These are phyloP conservation scores for Habropoda laboriosa DNA, from an alignment of 1,140 invertebrate genomes.

Conservation along the genomic window DNA sequence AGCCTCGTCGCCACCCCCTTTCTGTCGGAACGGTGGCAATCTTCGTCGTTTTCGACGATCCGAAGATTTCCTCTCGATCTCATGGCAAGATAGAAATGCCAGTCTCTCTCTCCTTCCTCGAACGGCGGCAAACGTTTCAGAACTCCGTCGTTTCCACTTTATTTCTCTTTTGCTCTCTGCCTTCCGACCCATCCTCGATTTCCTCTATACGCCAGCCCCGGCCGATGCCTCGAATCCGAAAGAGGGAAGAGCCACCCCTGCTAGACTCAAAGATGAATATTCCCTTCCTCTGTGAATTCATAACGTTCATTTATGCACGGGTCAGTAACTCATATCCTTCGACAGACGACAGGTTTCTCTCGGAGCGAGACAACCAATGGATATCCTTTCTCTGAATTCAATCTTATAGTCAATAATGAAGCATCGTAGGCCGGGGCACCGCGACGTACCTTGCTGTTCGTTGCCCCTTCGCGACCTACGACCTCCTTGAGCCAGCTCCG, in stretches of 20 bases:
- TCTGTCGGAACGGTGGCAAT: slow-evolving; percentile 58
- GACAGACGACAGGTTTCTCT: not conserved
- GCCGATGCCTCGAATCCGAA: slow-evolving; percentile 45
- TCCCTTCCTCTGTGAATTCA: slow-evolving; percentile 59
- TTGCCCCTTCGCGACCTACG: slow-evolving; percentile 47
- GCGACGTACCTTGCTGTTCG: not conserved
- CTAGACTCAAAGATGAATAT: slow-evolving; percentile 59
- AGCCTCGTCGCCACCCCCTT: slow-evolving; percentile 30
- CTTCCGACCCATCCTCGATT: slow-evolving; percentile 59
- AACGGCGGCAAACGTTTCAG: slow-evolving; percentile 24
- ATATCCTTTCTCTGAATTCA: slow-evolving; percentile 14
- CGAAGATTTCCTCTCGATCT: slow-evolving; percentile 66
- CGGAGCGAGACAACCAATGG: not conserved
- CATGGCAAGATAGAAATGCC: slow-evolving; percentile 58
- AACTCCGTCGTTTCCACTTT: slow-evolving; percentile 33
- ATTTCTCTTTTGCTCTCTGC: slow-evolving; percentile 28
- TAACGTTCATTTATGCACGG: slow-evolving; percentile 70
- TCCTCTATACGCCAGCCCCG: slow-evolving; percentile 56
- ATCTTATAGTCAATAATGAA: slow-evolving; percentile 36
- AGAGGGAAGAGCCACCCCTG: slow-evolving; percentile 4
- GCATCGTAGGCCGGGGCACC: not conserved
- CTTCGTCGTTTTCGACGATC: slow-evolving; percentile 58
- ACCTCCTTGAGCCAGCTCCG: slow-evolving; percentile 38
- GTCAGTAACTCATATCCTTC: slow-evolving; percentile 66
- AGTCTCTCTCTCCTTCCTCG: not conserved